phyloP scores from a whole-genome alignment of 2,888 invertebrate genomes.

The Megalurothrips usitatus region DNA sequence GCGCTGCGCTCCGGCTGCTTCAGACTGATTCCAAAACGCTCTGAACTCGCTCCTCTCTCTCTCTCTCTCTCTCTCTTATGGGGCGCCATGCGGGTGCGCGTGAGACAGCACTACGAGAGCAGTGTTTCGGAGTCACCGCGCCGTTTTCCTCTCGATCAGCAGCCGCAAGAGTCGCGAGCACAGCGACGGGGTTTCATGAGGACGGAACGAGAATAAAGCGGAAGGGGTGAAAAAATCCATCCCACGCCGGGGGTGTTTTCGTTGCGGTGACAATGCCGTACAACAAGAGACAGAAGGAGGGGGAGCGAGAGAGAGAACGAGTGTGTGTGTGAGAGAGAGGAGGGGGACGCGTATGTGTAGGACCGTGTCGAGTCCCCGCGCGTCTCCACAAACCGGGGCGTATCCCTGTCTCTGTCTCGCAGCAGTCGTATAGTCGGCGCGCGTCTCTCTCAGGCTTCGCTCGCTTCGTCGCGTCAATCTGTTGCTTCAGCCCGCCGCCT shows the following conservation, averaged over 20 bases:
- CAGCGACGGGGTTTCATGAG: background rate
- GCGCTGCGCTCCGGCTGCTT: too few species aligned
- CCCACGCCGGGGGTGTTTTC: background rate
- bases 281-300: background rate
- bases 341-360: background rate
- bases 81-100: too few species aligned
- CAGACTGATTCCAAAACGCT: too few species aligned
- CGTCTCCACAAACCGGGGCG: background rate
- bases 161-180: background rate
- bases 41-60: background rate
- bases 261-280: background rate
- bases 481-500: slow-evolving; percentile 3
- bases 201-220: background rate
- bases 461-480: slow-evolving; percentile 16
- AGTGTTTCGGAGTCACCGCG: too few species aligned
- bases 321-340: too few species aligned
- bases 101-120: too few species aligned
- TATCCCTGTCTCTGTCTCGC: background rate
- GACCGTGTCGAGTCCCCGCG: background rate
- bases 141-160: background rate
- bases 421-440: too few species aligned
- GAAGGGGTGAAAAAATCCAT: background rate
- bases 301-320: too few species aligned
- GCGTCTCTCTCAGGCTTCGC: background rate
- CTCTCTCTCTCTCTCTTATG: background rate